phyloP scores from a whole-genome alignment of 2,113 vertebrate species.

The Chrysemys picta region DNA sequence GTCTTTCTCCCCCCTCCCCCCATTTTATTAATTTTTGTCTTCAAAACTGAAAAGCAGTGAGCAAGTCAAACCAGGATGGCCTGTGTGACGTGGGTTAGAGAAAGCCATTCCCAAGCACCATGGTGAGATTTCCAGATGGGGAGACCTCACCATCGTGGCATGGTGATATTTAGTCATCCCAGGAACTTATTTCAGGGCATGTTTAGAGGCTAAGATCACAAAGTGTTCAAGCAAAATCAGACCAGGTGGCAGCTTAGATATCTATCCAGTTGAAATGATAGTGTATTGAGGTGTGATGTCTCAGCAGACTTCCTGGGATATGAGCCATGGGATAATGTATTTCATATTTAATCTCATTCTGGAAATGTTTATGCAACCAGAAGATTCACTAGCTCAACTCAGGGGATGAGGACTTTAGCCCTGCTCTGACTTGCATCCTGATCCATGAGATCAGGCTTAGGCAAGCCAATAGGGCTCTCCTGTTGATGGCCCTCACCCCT shows the following conservation, averaged over 20 bases:
- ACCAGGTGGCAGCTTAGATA: not conserved
- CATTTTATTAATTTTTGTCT: not conserved
- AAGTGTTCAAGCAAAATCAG: not conserved
- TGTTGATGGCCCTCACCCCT: not conserved
- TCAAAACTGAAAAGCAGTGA: not conserved
- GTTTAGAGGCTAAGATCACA: not conserved
- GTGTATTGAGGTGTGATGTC: not conserved
- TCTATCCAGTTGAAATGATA: not conserved
- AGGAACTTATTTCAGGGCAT: conserved; percentile 20
- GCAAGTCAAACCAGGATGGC: not conserved
- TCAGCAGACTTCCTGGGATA: not conserved
- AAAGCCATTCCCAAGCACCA: not conserved
- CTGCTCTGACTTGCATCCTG: not conserved
- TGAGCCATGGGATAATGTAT: not conserved
- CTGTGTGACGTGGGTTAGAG: not conserved
- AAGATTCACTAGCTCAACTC: not conserved
- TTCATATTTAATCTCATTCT: not conserved
- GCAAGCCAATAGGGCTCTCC: not conserved
- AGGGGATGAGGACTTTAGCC: not conserved
- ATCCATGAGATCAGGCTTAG: not conserved
- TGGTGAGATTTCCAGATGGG: not conserved
- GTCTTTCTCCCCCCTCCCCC: not conserved
- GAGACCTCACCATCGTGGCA: not conserved
- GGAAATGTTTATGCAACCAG: not conserved
- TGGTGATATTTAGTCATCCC: not conserved